Conservation (phyloP, 2,113 vertebrate species). For the Tychaedon coryphoeus region DNA sequence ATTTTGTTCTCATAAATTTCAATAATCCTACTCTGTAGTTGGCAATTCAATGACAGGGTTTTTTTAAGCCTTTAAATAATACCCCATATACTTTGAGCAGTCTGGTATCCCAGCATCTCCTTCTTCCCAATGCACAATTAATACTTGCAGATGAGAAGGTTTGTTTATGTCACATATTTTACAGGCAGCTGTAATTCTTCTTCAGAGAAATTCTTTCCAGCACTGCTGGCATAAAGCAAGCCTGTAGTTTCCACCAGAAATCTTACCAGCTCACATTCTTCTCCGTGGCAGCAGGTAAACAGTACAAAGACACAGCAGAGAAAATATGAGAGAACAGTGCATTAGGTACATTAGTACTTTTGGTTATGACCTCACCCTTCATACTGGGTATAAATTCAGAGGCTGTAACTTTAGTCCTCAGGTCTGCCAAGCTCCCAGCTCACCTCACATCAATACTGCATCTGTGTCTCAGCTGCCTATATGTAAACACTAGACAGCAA, state of each 20-base stretch:
- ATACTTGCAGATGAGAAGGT: not conserved
- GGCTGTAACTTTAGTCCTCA: not conserved
- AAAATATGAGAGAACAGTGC: not conserved
- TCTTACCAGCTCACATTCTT: not conserved
- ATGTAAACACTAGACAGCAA: not conserved
- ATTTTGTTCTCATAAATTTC: conserved; percentile 1
- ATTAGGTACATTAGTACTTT: not conserved
- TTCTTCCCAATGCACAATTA: not conserved
- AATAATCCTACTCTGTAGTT: not conserved
- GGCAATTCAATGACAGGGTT: not conserved
- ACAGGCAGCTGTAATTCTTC: not conserved
- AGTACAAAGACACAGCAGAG: not conserved
- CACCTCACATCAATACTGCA: not conserved
- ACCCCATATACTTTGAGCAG: not conserved
- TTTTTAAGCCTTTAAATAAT: conserved; percentile 2
- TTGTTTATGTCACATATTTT: not conserved
- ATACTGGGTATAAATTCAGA: not conserved
- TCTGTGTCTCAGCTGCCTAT: not conserved
- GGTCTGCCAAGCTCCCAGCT: not conserved
- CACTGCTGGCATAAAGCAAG: not conserved
- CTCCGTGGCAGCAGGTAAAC: not conserved
- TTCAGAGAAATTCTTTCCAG: not conserved
- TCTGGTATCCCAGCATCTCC: not conserved
- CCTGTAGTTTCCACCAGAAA: not conserved
- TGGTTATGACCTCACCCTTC: not conserved